Conservation (phyloP, 2,888 invertebrate genomes). For the Tetanocera ferruginea region DNA sequence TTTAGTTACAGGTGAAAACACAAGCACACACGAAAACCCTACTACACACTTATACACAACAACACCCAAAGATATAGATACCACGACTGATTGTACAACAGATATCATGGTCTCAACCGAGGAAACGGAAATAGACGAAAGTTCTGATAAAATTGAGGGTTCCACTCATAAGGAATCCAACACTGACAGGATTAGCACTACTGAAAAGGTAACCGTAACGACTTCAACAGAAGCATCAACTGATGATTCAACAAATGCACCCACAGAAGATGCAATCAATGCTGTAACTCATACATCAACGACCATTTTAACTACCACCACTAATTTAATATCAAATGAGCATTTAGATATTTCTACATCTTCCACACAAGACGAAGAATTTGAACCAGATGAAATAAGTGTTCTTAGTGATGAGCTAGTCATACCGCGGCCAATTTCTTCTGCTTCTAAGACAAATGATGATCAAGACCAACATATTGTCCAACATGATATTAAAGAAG, state of each 20-base stretch:
- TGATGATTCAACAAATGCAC: not conserved
- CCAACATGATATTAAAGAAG: not conserved
- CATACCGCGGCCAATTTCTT: not conserved
- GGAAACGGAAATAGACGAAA: not conserved
- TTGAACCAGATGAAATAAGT: not conserved
- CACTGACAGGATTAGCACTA: not conserved
- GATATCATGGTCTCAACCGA: not conserved
- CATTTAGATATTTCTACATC: too few relatives aligned
- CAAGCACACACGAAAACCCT: slow-evolving; percentile 10
- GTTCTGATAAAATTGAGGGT: not conserved
- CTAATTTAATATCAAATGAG: too few relatives aligned
- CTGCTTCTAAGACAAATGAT: not conserved
- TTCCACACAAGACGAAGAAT: not conserved
- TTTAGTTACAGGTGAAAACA: slow-evolving; percentile 15
- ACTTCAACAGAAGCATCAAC: not conserved
- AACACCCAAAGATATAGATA: slow-evolving; percentile 1
- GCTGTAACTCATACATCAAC: not conserved
- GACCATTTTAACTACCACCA: too few relatives aligned
- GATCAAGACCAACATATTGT: not conserved
- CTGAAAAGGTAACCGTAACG: not conserved
- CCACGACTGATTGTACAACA: not conserved
- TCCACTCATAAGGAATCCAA: not conserved
- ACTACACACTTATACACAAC: slow-evolving; percentile 28
- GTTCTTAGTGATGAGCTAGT: not conserved
- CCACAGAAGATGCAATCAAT: not conserved